Percentiles rank a stretch among this genome's conserved stretches.
Conservation (phyloP, 2,797 vertebrate species). For the Apogon talboti region DNA sequence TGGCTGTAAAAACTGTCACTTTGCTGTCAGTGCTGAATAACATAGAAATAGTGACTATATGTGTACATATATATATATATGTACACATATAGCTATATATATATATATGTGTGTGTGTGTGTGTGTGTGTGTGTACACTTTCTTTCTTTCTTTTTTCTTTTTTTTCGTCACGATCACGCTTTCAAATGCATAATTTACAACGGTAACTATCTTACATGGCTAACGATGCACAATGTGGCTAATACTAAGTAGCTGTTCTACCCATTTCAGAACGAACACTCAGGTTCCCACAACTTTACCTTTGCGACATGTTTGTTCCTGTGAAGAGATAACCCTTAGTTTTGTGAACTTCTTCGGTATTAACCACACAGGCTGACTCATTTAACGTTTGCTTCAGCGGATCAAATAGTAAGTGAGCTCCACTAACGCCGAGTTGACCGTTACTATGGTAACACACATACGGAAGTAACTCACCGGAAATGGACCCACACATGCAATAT, state of each 20-base stretch:
- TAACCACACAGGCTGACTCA: background rate
- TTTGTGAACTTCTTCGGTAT: background rate
- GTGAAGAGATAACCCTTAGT: background rate
- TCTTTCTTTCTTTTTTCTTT: too few relatives aligned
- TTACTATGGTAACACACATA: slow-evolving; percentile 66
- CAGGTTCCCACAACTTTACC: slow-evolving; percentile 50
- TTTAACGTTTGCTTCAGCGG: background rate
- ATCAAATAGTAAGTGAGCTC: background rate
- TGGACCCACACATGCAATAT: background rate
- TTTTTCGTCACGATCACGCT: too few relatives aligned
- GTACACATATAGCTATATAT: too few relatives aligned
- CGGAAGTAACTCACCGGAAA: slow-evolving; percentile 34
- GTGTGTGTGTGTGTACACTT: too few relatives aligned
- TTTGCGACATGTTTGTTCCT: slow-evolving; percentile 70
- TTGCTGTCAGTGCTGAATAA: too few relatives aligned
- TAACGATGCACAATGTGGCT: background rate
- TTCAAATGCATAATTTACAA: too few relatives aligned
- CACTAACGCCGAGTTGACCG: slow-evolving; percentile 2
- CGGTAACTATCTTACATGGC: background rate
- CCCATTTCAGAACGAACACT: background rate
- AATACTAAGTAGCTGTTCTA: too few relatives aligned
- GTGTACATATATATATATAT: too few relatives aligned
- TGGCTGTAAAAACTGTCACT: too few relatives aligned
- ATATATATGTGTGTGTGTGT: too few relatives aligned
- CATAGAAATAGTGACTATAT: too few relatives aligned